phyloP scores from a whole-genome alignment of 2,113 vertebrate species.

The Henicopernis longicauda region DNA sequence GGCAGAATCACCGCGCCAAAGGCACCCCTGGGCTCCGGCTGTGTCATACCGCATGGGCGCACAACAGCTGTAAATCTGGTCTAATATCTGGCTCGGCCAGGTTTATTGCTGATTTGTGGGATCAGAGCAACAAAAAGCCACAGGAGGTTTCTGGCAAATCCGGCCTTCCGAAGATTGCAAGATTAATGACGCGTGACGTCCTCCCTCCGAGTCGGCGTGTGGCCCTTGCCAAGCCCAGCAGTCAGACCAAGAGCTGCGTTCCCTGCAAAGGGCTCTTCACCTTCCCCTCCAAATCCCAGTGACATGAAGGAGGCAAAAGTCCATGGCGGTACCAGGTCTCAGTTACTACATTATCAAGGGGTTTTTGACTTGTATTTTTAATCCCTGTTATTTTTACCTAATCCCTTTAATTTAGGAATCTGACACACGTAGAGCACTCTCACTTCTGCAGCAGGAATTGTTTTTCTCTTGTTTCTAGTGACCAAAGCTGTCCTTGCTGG shows the following conservation, averaged over 20 bases:
- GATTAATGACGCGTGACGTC: background rate
- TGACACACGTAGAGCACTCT: background rate
- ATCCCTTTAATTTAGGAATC: background rate
- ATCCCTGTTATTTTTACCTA: background rate
- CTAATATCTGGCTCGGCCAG: background rate
- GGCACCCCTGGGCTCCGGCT: background rate
- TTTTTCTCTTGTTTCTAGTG: background rate
- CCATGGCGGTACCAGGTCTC: background rate
- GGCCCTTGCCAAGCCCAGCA: background rate
- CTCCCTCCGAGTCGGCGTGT: background rate
- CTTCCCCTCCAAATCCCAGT: background rate
- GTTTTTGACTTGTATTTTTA: background rate
- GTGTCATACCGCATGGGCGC: background rate
- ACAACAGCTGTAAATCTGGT: background rate
- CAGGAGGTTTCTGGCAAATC: background rate
- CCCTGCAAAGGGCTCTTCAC: background rate
- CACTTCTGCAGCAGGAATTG: background rate
- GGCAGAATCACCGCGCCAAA: background rate
- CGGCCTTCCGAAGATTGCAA: background rate
- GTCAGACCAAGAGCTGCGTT: background rate
- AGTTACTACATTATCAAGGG: background rate
- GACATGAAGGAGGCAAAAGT: fast-evolving
- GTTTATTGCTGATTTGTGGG: background rate
- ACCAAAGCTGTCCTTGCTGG: background rate
- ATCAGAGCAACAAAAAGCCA: background rate